These are phyloP conservation scores for Rhamnusium bicolor DNA, from an alignment of 2,888 invertebrate species.

Conservation along the genomic window DNA sequence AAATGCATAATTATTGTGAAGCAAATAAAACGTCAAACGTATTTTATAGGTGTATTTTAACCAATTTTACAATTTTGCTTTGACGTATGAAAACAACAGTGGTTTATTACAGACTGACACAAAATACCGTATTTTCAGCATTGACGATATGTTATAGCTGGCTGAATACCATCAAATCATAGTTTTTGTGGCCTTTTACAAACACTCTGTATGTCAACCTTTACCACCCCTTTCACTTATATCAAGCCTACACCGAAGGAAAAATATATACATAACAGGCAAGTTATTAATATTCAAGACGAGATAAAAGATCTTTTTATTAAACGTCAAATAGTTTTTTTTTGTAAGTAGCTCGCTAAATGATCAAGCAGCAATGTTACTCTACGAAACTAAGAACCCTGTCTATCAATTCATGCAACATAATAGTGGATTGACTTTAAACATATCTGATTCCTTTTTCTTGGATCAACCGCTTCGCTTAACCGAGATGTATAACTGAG, in stretches of 20 bases:
- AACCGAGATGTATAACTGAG: constrained; percentile 12
- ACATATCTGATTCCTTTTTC: constrained; percentile 69
- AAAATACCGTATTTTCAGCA: too few relatives aligned
- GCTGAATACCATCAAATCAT: too few relatives aligned
- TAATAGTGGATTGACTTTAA: constrained; percentile 69
- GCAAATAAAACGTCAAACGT: too few relatives aligned
- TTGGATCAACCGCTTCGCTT: constrained; percentile 45
- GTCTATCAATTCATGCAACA: constrained; percentile 67
- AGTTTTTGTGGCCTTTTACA: too few relatives aligned
- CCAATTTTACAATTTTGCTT: too few relatives aligned
- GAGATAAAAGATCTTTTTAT: constrained; percentile 46
- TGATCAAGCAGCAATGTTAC: constrained; percentile 60
- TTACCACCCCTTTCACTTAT: background rate
- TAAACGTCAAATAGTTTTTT: constrained; percentile 56
- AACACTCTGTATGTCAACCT: background rate
- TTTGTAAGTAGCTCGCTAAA: constrained; percentile 68
- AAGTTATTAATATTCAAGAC: constrained; percentile 39
- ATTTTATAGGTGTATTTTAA: too few relatives aligned
- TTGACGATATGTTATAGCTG: too few relatives aligned
- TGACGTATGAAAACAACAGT: too few relatives aligned
- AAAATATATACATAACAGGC: background rate
- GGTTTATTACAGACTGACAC: too few relatives aligned
- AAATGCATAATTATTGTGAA: too few relatives aligned
- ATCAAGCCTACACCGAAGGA: background rate
- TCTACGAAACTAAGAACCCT: constrained; percentile 63